phyloP scores from a whole-genome alignment of 1,140 invertebrate species.

The Liolophura sinensis region DNA sequence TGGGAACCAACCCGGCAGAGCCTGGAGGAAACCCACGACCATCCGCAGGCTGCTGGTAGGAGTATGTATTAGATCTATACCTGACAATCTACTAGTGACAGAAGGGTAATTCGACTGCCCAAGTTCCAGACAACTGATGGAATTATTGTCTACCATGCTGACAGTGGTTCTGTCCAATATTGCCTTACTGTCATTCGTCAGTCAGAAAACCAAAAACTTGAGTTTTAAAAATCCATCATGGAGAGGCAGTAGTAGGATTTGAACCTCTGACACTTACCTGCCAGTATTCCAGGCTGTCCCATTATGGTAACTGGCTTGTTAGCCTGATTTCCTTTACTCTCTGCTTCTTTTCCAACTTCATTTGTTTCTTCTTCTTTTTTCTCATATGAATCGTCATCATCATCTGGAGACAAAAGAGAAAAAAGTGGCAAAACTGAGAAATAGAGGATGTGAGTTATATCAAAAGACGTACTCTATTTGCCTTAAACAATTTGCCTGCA shows the following conservation, averaged over 20 bases:
- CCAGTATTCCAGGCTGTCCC: slow-evolving; percentile 90
- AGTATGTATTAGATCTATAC: too few species aligned
- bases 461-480: neutral
- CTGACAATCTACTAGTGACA: neutral
- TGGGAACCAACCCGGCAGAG: too few species aligned
- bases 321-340: too few species aligned
- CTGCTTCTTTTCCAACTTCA: neutral
- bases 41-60: too few species aligned
- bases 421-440: neutral
- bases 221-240: neutral
- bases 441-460: neutral
- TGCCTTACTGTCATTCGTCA: too few species aligned
- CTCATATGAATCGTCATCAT: neutral
- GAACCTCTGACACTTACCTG: slow-evolving; percentile 67
- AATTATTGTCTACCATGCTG: neutral
- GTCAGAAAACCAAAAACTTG: too few species aligned
- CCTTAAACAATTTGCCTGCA: neutral
- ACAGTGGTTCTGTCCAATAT: neutral
- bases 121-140: neutral
- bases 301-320: slow-evolving; percentile 68
- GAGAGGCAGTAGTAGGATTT: neutral
- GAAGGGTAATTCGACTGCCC: neutral
- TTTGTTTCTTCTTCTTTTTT: neutral
- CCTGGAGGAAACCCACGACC: too few species aligned
- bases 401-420: neutral